These are phyloP conservation scores for Aplochiton taeniatus DNA, from an alignment of 2,797 vertebrate genomes.

Conservation along the genomic window DNA sequence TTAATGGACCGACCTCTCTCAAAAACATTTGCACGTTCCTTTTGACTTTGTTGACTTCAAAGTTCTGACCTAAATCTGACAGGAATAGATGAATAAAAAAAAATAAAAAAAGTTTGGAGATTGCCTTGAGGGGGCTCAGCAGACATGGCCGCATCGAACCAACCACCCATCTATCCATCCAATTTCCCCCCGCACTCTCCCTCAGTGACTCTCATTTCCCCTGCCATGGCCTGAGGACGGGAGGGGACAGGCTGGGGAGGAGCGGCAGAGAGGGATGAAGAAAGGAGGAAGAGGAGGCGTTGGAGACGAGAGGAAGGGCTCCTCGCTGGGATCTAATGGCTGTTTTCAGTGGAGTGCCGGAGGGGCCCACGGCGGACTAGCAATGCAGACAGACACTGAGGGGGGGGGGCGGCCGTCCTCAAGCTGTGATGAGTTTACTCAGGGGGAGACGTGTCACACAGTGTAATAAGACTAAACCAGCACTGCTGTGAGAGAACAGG, in stretches of 20 bases:
- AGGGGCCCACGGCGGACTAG: slow-evolving; percentile 36
- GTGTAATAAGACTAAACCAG: slow-evolving; percentile 65
- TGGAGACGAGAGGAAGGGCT: slow-evolving; percentile 52
- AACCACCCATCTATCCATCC: slow-evolving; percentile 49
- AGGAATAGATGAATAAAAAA: too few species aligned
- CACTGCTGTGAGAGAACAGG: slow-evolving; percentile 4
- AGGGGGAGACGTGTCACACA: slow-evolving; percentile 27
- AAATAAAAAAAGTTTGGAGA: neutral
- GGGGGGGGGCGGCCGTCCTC: slow-evolving; percentile 11
- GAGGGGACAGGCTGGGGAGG: neutral
- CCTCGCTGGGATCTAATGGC: slow-evolving; percentile 48
- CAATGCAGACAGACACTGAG: too few species aligned
- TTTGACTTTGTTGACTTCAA: too few species aligned
- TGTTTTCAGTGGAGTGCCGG: slow-evolving; percentile 55
- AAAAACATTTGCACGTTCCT: too few species aligned
- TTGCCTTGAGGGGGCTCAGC: slow-evolving; percentile 35
- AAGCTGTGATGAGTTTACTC: slow-evolving; percentile 53
- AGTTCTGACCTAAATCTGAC: too few species aligned
- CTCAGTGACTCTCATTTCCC: slow-evolving; percentile 62
- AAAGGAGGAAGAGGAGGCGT: slow-evolving; percentile 37
- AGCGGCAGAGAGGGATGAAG: neutral
- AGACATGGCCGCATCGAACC: slow-evolving; percentile 35
- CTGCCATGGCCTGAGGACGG: slow-evolving; percentile 53
- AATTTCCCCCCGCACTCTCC: slow-evolving; percentile 53
- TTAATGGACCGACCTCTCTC: too few species aligned